These are phyloP conservation scores for Sapajus apella DNA, from an alignment of 2,113 vertebrate genomes.

Conservation along the genomic window DNA sequence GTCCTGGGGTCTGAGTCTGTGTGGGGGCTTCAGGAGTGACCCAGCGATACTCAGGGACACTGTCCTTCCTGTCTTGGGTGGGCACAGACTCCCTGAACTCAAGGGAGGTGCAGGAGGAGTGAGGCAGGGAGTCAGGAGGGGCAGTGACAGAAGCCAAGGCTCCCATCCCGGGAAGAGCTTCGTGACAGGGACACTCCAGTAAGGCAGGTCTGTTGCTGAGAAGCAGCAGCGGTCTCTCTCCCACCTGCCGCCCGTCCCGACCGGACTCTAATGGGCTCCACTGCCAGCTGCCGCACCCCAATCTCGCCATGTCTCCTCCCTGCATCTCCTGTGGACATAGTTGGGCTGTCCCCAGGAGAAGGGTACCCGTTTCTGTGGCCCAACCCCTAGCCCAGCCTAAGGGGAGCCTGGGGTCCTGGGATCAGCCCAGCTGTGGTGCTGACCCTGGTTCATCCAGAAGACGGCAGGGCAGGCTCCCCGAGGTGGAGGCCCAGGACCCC, in stretches of 20 bases:
- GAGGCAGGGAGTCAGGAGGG: fast-evolving
- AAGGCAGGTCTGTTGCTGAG: background rate
- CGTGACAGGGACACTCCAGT: background rate
- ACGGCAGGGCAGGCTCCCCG: background rate
- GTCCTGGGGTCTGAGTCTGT: background rate
- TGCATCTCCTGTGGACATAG: background rate
- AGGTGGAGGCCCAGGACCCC: background rate
- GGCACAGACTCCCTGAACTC: background rate
- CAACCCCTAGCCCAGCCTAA: background rate
- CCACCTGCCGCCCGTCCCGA: fast-evolving
- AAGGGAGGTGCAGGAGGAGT: background rate
- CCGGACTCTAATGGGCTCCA: too few species aligned
- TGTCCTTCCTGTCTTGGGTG: background rate
- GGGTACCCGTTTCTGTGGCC: background rate
- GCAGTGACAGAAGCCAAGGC: background rate
- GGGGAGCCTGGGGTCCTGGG: background rate
- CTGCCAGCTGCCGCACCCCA: fast-evolving
- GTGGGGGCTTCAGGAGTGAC: background rate
- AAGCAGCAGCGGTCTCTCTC: fast-evolving
- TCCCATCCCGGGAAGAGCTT: background rate
- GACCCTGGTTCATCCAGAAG: background rate
- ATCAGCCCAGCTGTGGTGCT: background rate
- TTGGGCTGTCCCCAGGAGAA: background rate
- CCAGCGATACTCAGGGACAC: background rate
- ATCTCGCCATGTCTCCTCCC: fast-evolving